Base-by-base conservation (phyloP, 2,888 invertebrate genomes). In the Oxytorus armatus region DNA sequence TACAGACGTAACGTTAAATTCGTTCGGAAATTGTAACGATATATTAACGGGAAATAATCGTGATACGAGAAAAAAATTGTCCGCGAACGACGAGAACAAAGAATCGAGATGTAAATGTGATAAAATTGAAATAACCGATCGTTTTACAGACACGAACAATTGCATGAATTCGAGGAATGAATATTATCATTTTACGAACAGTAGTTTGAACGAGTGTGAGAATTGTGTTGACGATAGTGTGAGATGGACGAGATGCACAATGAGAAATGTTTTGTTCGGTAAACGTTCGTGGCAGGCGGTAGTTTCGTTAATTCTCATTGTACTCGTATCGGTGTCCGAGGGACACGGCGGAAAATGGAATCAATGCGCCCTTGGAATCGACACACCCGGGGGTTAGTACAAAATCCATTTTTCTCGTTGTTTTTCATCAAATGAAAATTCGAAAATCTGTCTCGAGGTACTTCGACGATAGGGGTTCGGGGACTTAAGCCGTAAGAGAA, bases 341-440 rank as follows among this genome's bases (percentile, higher is more conserved):
- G 79, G 18, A 4, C 14, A 47, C 4, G 70, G 14, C 2, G 36
- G 10, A 33, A 57, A 82, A 42, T 36, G 79, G 0, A 79, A 83
- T 82, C 81, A 85, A 65, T 88, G 89, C 70, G 84, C 87, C 42
- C 53, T 81, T 5, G 89, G 91, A 39, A 68, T 91, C 21, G 86
- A 84, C 57, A 91, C 91, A 61, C 89, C 90, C 36, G 91, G 91
- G 82, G 85, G 91, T 91, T 82, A 90, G 91, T 91, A 63, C 7
- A 25, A 16, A 18, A 10, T 25, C 4, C 36, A 68, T 14, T 14
- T 39, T 39, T 63, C 21, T 7, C 59, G 3, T 55, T 5, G 0
- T 7, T 11, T 14, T 18, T 57, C 8, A 33, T 14, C 29, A 1
- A 10, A 1, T 7, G 21, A n/a, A 55, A 55, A 16, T 14, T 16